A percentile compares a stretch with the other conserved stretches of the same genome.
Evolutionary conservation across 1,140 invertebrate species (phyloP).

Genomic region (Aethina tumida): DNA sequence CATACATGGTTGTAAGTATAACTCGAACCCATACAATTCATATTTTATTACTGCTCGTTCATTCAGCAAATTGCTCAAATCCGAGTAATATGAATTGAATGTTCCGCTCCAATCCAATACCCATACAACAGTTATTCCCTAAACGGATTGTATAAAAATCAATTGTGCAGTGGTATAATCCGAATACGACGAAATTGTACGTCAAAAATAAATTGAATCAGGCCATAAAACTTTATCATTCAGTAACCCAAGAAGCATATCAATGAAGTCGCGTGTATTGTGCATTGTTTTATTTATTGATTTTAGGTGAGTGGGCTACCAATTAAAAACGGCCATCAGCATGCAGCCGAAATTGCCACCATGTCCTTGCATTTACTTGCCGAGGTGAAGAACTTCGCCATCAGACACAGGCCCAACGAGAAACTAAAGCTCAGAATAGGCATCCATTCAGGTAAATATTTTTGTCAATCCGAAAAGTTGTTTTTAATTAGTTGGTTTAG

Average conservation of each 20-base stretch:
- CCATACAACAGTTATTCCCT: too few relatives aligned
- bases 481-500: constrained; percentile 28
- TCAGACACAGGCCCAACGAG: constrained; percentile 76
- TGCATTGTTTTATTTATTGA: constrained; percentile 5
- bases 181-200: too few relatives aligned
- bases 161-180: too few relatives aligned
- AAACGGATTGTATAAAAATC: too few relatives aligned
- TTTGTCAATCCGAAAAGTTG: neutral
- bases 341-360: constrained; percentile 86
- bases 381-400: constrained; percentile 75
- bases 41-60: too few relatives aligned
- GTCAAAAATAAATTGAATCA: too few relatives aligned
- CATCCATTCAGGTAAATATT: constrained; percentile 69
- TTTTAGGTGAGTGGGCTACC: constrained; percentile 70
- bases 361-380: constrained; percentile 82
- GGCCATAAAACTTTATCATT: too few relatives aligned
- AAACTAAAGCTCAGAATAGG: constrained; percentile 81
- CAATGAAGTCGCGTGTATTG: too few relatives aligned
- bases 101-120: too few relatives aligned
- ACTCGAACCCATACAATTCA: neutral
- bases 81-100: too few relatives aligned
- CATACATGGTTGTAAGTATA: constrained; percentile 73
- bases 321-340: constrained; percentile 61
- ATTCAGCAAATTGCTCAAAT: too few relatives aligned
- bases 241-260: too few relatives aligned